These are phyloP conservation scores for Acanthis flammea DNA, from an alignment of 2,797 vertebrate genomes.

Conservation along the genomic window DNA sequence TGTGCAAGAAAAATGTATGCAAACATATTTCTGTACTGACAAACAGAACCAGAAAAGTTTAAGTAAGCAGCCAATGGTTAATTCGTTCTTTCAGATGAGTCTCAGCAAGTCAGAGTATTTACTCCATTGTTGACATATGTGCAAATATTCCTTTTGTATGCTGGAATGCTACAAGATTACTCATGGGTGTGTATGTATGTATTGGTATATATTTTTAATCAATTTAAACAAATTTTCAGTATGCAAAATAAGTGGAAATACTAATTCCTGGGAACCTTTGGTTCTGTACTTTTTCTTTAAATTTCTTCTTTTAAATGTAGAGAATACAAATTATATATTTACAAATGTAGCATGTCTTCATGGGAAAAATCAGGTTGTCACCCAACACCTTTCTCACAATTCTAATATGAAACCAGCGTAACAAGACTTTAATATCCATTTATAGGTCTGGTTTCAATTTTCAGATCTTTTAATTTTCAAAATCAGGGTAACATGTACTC, in stretches of 20 bases:
- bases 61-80: neutral
- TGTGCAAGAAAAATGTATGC: neutral
- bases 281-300: neutral
- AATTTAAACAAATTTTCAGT: neutral
- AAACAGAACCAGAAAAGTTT: neutral
- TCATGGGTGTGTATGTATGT: neutral
- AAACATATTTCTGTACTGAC: neutral
- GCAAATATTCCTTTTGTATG: neutral
- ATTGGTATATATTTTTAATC: neutral
- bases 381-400: neutral
- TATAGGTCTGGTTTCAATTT: neutral
- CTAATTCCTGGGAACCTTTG: neutral
- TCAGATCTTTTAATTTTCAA: neutral
- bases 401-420: neutral
- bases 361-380: neutral
- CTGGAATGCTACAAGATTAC: neutral
- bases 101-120: neutral
- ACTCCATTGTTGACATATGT: neutral
- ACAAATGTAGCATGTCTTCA: neutral
- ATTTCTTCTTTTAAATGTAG: neutral
- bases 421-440: neutral
- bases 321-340: neutral
- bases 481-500: neutral
- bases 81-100: neutral
- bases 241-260: neutral